Evolutionary conservation across 2,797 vertebrate species (phyloP).

Genomic region (Tympanoctomys barrerae): DNA sequence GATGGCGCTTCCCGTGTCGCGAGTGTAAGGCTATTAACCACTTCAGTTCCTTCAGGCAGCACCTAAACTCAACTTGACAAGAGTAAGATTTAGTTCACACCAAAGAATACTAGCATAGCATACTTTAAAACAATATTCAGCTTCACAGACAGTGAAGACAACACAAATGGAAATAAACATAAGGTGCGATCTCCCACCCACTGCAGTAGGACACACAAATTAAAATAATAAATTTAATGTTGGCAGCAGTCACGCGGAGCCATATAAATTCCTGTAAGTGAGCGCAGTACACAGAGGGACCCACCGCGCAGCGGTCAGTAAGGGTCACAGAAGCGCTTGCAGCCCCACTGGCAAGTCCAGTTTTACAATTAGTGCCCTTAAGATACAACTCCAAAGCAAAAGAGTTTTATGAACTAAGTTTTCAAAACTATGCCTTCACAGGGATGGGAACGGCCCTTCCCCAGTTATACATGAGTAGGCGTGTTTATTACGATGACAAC

Average conservation of each 20-base stretch:
- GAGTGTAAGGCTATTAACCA: background rate
- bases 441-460: background rate
- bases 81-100: background rate
- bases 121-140: constrained; percentile 23
- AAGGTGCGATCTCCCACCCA: background rate
- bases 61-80: background rate
- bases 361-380: background rate
- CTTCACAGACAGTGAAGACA: background rate
- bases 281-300: background rate
- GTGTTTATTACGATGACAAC: background rate
- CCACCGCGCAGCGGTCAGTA: background rate
- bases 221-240: constrained; percentile 46
- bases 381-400: background rate
- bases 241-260: background rate
- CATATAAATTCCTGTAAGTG: background rate
- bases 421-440: background rate
- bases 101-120: background rate
- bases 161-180: background rate
- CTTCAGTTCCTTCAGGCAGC: background rate
- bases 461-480: background rate
- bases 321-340: background rate
- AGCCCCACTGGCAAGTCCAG: background rate
- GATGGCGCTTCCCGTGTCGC: background rate
- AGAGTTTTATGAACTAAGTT: background rate
- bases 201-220: constrained; percentile 30